phyloP scores from a whole-genome alignment of 2,888 invertebrate species.

The Zaprionus bogoriensis region DNA sequence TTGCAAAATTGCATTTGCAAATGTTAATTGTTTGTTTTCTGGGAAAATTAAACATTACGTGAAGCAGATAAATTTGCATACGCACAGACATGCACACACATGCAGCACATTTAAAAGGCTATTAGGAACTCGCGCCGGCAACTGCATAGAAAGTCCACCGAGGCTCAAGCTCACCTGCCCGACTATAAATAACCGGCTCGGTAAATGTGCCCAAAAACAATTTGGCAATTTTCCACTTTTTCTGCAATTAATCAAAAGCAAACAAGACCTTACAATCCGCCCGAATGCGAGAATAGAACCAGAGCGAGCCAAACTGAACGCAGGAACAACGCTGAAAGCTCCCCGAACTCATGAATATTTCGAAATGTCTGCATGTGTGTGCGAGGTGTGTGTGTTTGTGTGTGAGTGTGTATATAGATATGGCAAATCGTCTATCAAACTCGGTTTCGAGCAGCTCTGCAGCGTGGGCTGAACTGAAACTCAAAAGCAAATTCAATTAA shows the following conservation, averaged over 20 bases:
- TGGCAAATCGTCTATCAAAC: constrained; percentile 41
- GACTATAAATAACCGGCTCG: constrained; percentile 37
- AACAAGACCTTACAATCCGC: constrained; percentile 26
- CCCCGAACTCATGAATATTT: constrained; percentile 38
- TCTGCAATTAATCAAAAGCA: constrained; percentile 57
- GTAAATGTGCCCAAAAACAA: constrained; percentile 38
- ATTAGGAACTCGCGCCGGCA: not conserved
- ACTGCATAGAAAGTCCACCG: not conserved
- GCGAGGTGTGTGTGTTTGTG: not conserved
- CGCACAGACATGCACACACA: too few species aligned
- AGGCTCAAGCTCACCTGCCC: constrained; percentile 17
- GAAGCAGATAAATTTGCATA: too few species aligned
- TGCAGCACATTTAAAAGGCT: not conserved
- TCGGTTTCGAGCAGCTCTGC: constrained; percentile 5
- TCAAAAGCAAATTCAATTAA: constrained; percentile 78
- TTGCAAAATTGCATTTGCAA: too few species aligned
- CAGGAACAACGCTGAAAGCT: not conserved
- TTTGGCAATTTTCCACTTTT: constrained; percentile 55
- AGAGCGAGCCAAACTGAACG: not conserved
- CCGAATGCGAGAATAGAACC: not conserved
- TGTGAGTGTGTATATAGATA: constrained; percentile 30
- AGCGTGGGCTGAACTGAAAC: constrained; percentile 50
- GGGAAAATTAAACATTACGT: too few species aligned
- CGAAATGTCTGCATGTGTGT: not conserved
- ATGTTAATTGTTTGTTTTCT: too few species aligned